These are phyloP conservation scores for Crepidodera aurea DNA, from an alignment of 2,888 invertebrate genomes.

Conservation along the genomic window DNA sequence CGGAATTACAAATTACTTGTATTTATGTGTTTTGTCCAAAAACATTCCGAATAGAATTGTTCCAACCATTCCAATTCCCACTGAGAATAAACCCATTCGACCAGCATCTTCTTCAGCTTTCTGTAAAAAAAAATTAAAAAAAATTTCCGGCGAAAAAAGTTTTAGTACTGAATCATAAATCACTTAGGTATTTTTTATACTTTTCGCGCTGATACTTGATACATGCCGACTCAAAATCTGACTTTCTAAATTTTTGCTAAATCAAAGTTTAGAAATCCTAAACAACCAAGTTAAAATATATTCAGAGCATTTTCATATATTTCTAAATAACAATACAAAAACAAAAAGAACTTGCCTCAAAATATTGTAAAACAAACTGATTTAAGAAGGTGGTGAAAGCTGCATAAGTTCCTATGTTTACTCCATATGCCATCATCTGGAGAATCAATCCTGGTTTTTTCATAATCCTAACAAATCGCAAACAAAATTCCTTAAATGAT, in stretches of 20 bases:
- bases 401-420: slow-evolving; percentile 96
- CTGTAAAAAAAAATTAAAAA: slow-evolving; percentile 56
- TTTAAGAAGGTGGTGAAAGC: slow-evolving; percentile 93
- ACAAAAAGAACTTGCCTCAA: slow-evolving; percentile 75
- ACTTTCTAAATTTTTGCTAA: no score
- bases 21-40: slow-evolving; percentile 89
- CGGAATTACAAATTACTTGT: slow-evolving; percentile 70
- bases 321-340: no score
- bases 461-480: slow-evolving; percentile 70
- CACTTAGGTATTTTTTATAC: no score
- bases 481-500: slow-evolving; percentile 61
- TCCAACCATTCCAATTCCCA: slow-evolving; percentile 89
- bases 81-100: slow-evolving; percentile 85
- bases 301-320: no score
- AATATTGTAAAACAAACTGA: slow-evolving; percentile 82
- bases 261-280: no score
- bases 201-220: no score
- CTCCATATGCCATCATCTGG: slow-evolving; percentile 84
- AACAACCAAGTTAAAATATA: no score
- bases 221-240: no score
- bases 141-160: no score
- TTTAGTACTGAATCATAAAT: no score
- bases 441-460: slow-evolving; percentile 78
- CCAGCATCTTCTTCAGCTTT: slow-evolving; percentile 79
- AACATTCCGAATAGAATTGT: slow-evolving; percentile 87